These are phyloP conservation scores for Chloropsis cyanopogon DNA, from an alignment of 2,113 vertebrate genomes.

Conservation along the genomic window DNA sequence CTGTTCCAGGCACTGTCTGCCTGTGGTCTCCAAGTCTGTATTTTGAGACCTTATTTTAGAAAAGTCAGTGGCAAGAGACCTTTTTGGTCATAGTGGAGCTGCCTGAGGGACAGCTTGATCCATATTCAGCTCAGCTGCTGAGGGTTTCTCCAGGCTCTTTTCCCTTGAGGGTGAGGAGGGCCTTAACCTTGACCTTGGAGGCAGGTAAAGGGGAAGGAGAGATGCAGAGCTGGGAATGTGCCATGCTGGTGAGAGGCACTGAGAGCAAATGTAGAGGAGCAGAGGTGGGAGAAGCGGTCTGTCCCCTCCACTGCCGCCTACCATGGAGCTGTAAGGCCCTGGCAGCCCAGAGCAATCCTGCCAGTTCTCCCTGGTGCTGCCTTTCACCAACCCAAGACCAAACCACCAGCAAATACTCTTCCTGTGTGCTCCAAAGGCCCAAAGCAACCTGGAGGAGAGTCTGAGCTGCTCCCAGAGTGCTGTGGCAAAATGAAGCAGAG, in stretches of 20 bases:
- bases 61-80: neutral
- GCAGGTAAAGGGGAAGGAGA: neutral
- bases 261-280: neutral
- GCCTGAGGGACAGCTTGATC: neutral
- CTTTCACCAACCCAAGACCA: neutral
- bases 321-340: neutral
- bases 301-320: neutral
- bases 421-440: neutral
- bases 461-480: neutral
- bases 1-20: neutral
- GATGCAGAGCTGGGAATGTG: neutral
- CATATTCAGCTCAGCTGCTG: neutral
- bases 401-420: neutral
- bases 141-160: neutral
- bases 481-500: neutral
- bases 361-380: neutral
- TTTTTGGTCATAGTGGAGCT: neutral
- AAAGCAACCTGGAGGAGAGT: neutral
- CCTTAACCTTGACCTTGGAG: neutral
- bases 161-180: neutral
- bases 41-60: constrained; percentile 13
- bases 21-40: neutral
- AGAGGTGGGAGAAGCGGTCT: neutral
- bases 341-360: fast-evolving
- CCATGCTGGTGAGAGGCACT: neutral